Conservation (phyloP, 1,140 invertebrate species). For the Drosophila saltans region DNA sequence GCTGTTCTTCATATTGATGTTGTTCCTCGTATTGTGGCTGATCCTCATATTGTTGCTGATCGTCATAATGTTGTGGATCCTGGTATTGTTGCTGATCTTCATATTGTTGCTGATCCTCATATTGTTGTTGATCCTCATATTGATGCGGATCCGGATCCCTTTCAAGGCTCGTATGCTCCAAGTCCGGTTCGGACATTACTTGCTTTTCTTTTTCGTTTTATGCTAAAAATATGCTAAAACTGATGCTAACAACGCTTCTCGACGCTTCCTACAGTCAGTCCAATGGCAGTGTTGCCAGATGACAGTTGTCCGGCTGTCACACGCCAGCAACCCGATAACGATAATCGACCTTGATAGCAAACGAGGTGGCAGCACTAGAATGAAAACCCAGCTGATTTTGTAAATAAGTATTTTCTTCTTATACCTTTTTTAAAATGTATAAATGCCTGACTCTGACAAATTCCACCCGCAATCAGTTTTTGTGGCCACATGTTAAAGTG, state of each 20-base stretch:
- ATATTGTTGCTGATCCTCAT: background rate
- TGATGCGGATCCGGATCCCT: background rate
- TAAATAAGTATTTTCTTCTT: background rate
- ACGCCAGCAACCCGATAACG: background rate
- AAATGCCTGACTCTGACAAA: background rate
- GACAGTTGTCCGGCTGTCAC: background rate
- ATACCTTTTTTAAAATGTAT: background rate
- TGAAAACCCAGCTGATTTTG: background rate
- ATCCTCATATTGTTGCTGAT: conserved; percentile 8
- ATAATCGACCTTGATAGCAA: background rate
- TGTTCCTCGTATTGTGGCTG: background rate
- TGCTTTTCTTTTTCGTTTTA: background rate
- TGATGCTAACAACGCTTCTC: conserved; percentile 4
- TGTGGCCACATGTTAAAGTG: background rate
- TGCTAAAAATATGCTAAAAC: background rate
- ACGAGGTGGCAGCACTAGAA: background rate
- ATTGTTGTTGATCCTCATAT: no score
- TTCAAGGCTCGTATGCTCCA: conserved; percentile 8
- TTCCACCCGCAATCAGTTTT: background rate
- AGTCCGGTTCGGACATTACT: conserved; percentile 22
- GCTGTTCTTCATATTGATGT: conserved; percentile 5
- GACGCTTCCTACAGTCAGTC: conserved; percentile 4
- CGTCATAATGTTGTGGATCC: background rate
- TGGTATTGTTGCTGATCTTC: background rate
- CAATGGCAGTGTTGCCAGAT: background rate